These are phyloP conservation scores for Macrochelys suwanniensis DNA, from an alignment of 2,797 vertebrate species.

Conservation along the genomic window DNA sequence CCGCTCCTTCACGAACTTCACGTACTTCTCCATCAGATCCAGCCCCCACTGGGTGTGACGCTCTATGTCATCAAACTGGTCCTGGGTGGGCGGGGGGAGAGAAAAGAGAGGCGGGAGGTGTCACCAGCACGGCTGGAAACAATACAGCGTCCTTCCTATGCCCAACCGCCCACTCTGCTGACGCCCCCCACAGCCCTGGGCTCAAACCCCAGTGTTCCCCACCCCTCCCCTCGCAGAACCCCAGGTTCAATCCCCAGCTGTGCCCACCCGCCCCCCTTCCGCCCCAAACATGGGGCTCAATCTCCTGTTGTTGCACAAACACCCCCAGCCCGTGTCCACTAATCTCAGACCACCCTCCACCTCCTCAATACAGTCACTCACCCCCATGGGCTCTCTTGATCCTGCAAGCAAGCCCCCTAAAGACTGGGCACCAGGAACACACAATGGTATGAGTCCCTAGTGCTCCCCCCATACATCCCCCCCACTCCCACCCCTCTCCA, in stretches of 20 bases:
- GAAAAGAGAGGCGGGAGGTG: too few relatives aligned
- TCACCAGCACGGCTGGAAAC: not conserved
- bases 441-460: not conserved
- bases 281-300: not conserved
- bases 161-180: not conserved
- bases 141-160: not conserved
- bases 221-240: not conserved
- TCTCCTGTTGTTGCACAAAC: not conserved
- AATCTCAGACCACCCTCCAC: not conserved
- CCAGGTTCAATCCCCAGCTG: not conserved
- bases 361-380: too few relatives aligned
- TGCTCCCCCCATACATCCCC: too few relatives aligned
- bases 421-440: too few relatives aligned
- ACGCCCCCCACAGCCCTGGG: not conserved
- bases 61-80: conserved; percentile 92
- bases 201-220: too few relatives aligned
- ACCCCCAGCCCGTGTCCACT: not conserved
- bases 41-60: conserved; percentile 92
- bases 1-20: conserved; percentile 94
- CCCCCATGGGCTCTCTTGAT: not conserved
- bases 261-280: too few relatives aligned
- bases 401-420: not conserved
- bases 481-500: too few relatives aligned
- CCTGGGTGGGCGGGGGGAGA: conserved; percentile 73
- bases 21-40: conserved; percentile 93